These are phyloP conservation scores for Eilema griseolum DNA, from an alignment of 2,888 invertebrate species.

Conservation along the genomic window DNA sequence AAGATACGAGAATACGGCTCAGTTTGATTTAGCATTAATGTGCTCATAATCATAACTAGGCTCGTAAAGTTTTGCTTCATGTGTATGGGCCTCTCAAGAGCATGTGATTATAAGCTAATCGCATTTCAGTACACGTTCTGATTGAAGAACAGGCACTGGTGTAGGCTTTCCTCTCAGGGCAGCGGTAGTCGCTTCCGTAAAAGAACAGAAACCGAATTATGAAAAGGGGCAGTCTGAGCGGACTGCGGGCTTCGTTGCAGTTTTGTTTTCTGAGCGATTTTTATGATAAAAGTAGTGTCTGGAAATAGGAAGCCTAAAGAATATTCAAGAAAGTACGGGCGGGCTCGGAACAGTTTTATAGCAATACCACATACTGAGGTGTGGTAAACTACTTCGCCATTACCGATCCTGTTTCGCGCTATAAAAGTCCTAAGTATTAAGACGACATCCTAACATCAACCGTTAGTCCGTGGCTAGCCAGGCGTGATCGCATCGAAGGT, in stretches of 20 bases:
- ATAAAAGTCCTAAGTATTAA: neutral
- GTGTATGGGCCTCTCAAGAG: too few species aligned
- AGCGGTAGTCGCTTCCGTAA: too few species aligned
- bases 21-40: neutral
- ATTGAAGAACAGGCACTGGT: too few species aligned
- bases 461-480: neutral
- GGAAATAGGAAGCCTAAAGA: neutral
- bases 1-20: neutral
- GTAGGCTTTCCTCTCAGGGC: too few species aligned
- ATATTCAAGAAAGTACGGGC: neutral
- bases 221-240: too few species aligned
- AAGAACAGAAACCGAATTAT: too few species aligned
- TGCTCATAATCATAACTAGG: neutral
- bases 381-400: neutral
- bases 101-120: too few species aligned
- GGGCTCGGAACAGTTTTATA: neutral
- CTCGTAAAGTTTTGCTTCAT: too few species aligned
- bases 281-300: too few species aligned
- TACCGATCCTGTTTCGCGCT: slow-evolving; percentile 1
- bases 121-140: too few species aligned
- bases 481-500: neutral
- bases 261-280: too few species aligned
- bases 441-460: neutral
- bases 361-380: neutral
- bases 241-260: too few species aligned